Base-by-base conservation (phyloP, 2,797 vertebrate genomes). In the Acanthurus tractus region DNA sequence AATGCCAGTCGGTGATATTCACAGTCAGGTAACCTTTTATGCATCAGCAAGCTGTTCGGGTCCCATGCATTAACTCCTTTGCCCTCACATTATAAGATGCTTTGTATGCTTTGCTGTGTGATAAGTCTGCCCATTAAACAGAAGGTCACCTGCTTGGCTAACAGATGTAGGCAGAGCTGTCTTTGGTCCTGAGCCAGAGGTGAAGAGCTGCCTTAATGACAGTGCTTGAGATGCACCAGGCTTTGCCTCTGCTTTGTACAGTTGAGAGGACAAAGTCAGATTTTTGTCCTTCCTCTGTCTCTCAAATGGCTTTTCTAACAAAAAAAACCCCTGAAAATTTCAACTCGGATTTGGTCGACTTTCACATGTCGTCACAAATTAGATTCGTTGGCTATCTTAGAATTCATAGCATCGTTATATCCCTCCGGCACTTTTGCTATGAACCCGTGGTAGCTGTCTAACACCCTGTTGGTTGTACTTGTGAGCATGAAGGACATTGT, bases 401-500 rank as follows among this genome's bases (percentile, higher is more conserved):
- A 63, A 68, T 70, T 78, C 23, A 52, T 42, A 25, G 40, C 64
- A 68, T 20, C 75, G 74, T 66, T 14, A 53, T 55, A 15, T 58
- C 7, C 53, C 15, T 66, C 23, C 12, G 8, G 44, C 48, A 40
- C 20, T 62, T 73, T 57, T 61, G 52, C 25, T 17, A 57, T 23
- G 25, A 42, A 56, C 34, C 9, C 55, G n/a, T 20, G 4, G 20
- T 61, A 67, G 50, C 1, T 0, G 54, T 69, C 13, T 42, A 42
- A 46, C 48, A 50, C 20, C 48, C 46, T 46, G 38, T 57, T 77
- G 56, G 71, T 68, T 52, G 29, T 6, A 40, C 54, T 20, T 17
- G 38, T 11, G 66, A 58, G 38, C 53, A 59, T 70, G 63, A 63
- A 84, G 65, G 82, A 53, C 70, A 55, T 62, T 78, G 45, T 77